Conservation (phyloP, 2,888 invertebrate genomes). For the Meloe dianella region DNA sequence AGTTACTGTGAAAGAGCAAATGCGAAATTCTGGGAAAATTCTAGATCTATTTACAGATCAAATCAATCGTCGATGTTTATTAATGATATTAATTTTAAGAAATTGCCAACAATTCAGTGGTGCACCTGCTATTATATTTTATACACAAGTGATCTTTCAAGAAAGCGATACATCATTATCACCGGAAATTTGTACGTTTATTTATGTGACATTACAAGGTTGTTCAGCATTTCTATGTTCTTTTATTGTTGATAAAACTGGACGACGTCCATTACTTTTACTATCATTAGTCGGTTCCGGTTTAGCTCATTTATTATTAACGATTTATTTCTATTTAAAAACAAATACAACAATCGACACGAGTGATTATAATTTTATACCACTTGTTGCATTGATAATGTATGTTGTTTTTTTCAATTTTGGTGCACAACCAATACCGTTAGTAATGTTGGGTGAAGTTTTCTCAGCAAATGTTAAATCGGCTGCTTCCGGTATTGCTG, state of each 20-base stretch:
- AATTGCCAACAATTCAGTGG: slow-evolving; percentile 63
- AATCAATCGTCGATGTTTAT: neutral
- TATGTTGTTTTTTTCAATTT: slow-evolving; percentile 62
- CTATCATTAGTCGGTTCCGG: slow-evolving; percentile 60
- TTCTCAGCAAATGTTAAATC: slow-evolving; percentile 65
- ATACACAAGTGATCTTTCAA: slow-evolving; percentile 63
- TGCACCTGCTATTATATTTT: slow-evolving; percentile 68
- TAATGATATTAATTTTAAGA: slow-evolving; percentile 10
- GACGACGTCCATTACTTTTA: slow-evolving; percentile 63
- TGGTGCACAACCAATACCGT: slow-evolving; percentile 63
- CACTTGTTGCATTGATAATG: slow-evolving; percentile 58
- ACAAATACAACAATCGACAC: slow-evolving; percentile 53
- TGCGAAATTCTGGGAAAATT: neutral
- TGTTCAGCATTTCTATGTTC: slow-evolving; percentile 64
- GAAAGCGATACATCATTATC: slow-evolving; percentile 57
- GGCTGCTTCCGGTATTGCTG: slow-evolving; percentile 64
- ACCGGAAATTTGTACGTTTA: slow-evolving; percentile 50
- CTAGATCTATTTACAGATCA: slow-evolving; percentile 6
- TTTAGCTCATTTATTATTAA: slow-evolving; percentile 57
- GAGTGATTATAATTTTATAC: slow-evolving; percentile 55
- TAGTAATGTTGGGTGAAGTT: slow-evolving; percentile 62
- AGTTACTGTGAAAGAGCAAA: slow-evolving; percentile 6
- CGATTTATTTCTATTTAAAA: slow-evolving; percentile 60
- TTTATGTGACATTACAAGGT: slow-evolving; percentile 62
- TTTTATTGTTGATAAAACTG: slow-evolving; percentile 65